Base-by-base conservation (phyloP, 2,113 vertebrate species). In the Camelus bactrianus region DNA sequence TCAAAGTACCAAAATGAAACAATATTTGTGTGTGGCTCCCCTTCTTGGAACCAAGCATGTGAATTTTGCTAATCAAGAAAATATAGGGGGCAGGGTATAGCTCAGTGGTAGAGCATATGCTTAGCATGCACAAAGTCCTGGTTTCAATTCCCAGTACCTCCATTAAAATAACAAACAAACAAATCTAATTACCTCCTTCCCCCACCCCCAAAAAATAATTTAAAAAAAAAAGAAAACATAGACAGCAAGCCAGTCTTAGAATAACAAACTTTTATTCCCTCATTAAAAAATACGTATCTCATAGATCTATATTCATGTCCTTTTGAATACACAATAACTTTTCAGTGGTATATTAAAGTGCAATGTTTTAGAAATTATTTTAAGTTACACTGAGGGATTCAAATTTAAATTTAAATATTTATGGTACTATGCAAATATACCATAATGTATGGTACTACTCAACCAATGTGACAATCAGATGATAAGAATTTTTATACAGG, bases 331-430 rank as follows among this genome's bases (percentile, higher is more conserved):
- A 83, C 1, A 35, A 42, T 50, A 86, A 92, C 56, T 84, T 93
- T 79, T n/a, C 64, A 87, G 9, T 75, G 42, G 28, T 38, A 50
- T 5, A 76, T 91, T 81, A 60, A 92, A 92, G 62, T 79, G 15
- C 67, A 75, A 67, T 60, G 17, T 38, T 89, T 67, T 60, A 42
- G 32, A 70, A 89, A 62, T 83, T 56, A 90, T 82, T 86, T 96
- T 70, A 83, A 81, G 38, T 60, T 22, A 64, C 24, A 60, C 30
- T 35, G 26, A 69, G 32, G 17, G 2, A 60, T 60, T 5, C 35
- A 50, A 77, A 89, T 64, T 92, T 93, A 85, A 96, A 93, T 93
- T 72, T 95, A 86, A 86, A 28, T 83, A 86, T 15, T 88, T 75
- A 62, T 56, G 28, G 28, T 76, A 60, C 14, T 42, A 77, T 30